These are phyloP conservation scores for Eleutherodactylus coqui DNA, from an alignment of 2,797 vertebrate genomes.

Conservation along the genomic window DNA sequence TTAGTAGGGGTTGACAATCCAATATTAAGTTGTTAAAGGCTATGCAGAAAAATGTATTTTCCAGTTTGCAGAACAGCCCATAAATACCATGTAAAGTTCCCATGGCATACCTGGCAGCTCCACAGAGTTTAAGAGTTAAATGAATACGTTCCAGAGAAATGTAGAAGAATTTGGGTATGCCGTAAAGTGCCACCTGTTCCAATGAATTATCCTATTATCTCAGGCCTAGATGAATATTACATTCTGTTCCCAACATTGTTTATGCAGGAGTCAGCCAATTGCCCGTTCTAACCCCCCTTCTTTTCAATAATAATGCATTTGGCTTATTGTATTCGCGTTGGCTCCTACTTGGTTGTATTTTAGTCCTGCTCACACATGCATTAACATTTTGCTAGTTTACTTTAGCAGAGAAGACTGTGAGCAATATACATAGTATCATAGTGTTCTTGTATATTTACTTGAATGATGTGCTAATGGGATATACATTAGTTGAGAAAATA, in stretches of 20 bases:
- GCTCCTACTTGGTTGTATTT: neutral
- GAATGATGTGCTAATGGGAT: neutral
- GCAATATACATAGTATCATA: neutral
- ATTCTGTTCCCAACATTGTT: conserved; percentile 57
- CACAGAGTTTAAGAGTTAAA: conserved; percentile 24
- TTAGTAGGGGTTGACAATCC: neutral
- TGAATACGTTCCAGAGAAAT: conserved; percentile 18
- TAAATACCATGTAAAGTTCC: neutral
- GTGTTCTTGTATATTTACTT: neutral
- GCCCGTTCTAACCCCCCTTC: conserved; percentile 14
- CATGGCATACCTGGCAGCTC: conserved; percentile 26
- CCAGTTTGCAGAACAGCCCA: neutral
- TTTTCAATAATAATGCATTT: conserved; percentile 5
- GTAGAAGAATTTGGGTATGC: conserved; percentile 33
- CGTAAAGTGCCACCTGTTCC: conserved; percentile 46
- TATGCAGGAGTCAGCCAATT: conserved; percentile 29
- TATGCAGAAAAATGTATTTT: neutral
- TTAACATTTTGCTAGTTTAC: neutral
- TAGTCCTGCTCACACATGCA: neutral
- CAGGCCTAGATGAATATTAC: conserved; percentile 48
- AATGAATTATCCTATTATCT: conserved; percentile 46
- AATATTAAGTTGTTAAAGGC: neutral
- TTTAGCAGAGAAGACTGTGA: neutral
- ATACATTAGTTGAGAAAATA: neutral
- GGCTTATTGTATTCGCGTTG: neutral